These are phyloP conservation scores for Cisticola juncidis DNA, from an alignment of 2,113 vertebrate genomes.

Conservation along the genomic window DNA sequence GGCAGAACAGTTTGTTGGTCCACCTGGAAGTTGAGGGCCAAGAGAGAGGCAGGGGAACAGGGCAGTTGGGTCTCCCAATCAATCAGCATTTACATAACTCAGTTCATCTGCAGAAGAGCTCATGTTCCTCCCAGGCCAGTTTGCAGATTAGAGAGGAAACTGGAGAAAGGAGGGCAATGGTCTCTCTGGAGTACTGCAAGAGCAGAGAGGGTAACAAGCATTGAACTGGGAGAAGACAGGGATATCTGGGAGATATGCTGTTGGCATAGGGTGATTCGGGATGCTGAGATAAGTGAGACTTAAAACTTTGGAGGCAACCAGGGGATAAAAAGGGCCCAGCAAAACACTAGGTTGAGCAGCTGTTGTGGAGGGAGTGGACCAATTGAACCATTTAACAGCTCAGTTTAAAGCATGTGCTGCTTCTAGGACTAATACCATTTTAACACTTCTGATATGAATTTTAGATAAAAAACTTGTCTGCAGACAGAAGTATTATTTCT, in stretches of 20 bases:
- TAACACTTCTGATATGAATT: background rate
- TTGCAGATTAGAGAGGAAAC: background rate
- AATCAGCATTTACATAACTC: background rate
- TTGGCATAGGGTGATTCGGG: accelerated
- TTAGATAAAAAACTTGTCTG: background rate
- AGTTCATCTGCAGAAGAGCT: background rate
- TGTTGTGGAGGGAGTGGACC: background rate
- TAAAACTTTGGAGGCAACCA: background rate
- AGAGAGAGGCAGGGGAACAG: background rate
- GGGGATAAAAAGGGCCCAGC: background rate
- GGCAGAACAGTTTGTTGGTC: background rate
- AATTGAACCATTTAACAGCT: background rate
- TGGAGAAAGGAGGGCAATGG: background rate
- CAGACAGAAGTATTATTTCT: background rate
- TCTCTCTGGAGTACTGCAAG: background rate
- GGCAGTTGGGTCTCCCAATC: background rate
- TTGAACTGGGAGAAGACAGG: background rate
- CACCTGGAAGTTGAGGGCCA: background rate
- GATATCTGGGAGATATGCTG: background rate
- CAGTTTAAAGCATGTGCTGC: background rate
- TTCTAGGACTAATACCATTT: background rate
- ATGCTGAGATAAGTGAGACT: background rate
- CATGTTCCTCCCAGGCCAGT: background rate
- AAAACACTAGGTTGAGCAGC: background rate
- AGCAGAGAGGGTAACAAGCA: background rate